These are phyloP conservation scores for Dusona sp. DNA, from an alignment of 2,888 invertebrate species.

Conservation along the genomic window DNA sequence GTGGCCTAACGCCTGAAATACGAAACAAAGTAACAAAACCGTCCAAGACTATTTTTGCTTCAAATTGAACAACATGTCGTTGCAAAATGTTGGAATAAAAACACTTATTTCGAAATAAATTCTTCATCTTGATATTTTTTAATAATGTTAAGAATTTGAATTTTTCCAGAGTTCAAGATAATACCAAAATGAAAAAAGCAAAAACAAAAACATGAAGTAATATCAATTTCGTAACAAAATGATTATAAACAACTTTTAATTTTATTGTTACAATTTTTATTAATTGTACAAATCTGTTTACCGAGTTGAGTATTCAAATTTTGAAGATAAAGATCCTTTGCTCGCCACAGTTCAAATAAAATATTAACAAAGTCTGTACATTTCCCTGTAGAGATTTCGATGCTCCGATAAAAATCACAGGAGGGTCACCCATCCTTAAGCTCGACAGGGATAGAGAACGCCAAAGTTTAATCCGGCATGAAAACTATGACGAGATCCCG, in stretches of 20 bases:
- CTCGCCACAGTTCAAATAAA: slow-evolving; percentile 21
- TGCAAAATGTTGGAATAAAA: neutral
- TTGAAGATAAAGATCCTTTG: neutral
- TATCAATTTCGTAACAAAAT: neutral
- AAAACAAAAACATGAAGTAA: neutral
- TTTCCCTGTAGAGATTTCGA: neutral
- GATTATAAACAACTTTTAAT: too few species aligned
- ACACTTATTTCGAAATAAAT: neutral
- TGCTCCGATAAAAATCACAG: slow-evolving; percentile 65
- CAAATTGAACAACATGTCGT: neutral
- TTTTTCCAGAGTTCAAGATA: neutral
- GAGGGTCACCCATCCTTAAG: slow-evolving; percentile 61
- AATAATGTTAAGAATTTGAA: neutral
- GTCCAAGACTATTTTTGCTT: neutral
- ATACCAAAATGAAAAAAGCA: neutral
- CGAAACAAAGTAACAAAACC: too few species aligned
- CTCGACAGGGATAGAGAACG: slow-evolving; percentile 68
- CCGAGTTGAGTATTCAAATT: neutral
- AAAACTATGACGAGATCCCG: slow-evolving; percentile 71
- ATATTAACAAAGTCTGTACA: slow-evolving; percentile 34
- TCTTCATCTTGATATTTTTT: neutral
- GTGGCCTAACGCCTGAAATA: too few species aligned
- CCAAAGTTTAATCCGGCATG: slow-evolving; percentile 75
- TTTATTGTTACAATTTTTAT: too few species aligned
- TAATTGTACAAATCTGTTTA: neutral